Evolutionary conservation across 2,888 invertebrate species (phyloP).

Genomic region (Plemyria rubiginata): DNA sequence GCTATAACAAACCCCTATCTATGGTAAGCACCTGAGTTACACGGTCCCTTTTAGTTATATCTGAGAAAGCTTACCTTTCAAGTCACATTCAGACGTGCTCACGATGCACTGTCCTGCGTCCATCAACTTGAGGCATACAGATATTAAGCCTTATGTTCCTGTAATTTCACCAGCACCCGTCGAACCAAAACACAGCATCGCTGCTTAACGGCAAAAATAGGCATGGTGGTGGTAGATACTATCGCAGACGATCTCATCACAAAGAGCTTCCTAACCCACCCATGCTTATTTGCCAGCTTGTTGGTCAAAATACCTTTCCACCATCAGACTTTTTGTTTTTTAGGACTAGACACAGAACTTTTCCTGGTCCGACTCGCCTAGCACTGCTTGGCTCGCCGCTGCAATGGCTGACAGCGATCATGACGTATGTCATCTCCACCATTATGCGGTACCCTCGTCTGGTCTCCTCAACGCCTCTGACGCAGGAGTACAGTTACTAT

Average conservation of each 20-base stretch:
- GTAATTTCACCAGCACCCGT: too few species aligned
- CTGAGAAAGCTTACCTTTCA: too few species aligned
- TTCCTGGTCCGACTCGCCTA: constrained; percentile 66
- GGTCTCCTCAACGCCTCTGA: constrained; percentile 59
- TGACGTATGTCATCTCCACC: constrained; percentile 60
- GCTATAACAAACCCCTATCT: constrained; percentile 54
- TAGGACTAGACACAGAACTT: constrained; percentile 47
- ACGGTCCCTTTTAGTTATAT: too few species aligned
- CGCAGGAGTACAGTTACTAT: constrained; percentile 58
- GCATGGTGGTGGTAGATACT: constrained; percentile 51
- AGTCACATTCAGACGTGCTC: too few species aligned
- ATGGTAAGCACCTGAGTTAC: constrained; percentile 51
- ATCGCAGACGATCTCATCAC: too few species aligned
- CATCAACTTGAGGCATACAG: too few species aligned
- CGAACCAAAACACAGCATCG: too few species aligned
- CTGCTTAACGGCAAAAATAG: too few species aligned
- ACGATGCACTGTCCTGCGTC: too few species aligned
- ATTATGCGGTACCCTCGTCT: constrained; percentile 62
- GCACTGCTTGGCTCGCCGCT: constrained; percentile 63
- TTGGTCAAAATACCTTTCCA: not conserved
- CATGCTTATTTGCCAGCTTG: too few species aligned
- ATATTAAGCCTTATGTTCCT: too few species aligned
- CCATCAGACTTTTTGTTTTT: not conserved
- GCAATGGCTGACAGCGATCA: constrained; percentile 72
- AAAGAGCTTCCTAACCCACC: too few species aligned